Percentiles rank a stretch among this genome's conserved stretches.
Evolutionary conservation across 2,113 vertebrate genomes (phyloP).

Genomic region (Scomber colias): DNA sequence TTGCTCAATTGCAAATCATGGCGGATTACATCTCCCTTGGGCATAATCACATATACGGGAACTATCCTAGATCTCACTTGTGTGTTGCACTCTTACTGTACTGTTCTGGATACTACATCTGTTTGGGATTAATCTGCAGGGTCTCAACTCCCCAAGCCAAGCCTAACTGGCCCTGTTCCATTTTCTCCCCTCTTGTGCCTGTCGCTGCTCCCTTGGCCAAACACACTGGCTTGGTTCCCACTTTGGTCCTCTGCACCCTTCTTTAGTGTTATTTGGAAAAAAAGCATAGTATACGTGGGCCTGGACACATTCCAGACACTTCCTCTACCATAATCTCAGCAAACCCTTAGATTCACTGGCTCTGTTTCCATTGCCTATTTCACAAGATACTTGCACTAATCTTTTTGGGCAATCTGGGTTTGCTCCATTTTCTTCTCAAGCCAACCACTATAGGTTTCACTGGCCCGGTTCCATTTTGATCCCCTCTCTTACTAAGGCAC

Average conservation of each 20-base stretch:
- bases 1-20: conserved; percentile 50
- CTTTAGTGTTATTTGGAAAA: conserved; percentile 6
- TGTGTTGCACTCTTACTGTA: conserved; percentile 48
- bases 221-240: conserved; percentile 9
- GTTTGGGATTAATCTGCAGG: conserved; percentile 66
- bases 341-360: neutral
- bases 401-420: conserved; percentile 40
- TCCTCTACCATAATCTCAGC: conserved; percentile 10
- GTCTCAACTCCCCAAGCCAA: conserved; percentile 50
- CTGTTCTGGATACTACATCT: conserved; percentile 65
- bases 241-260: conserved; percentile 10
- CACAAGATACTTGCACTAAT: conserved; percentile 10
- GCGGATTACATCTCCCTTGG: conserved; percentile 66
- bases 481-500: neutral
- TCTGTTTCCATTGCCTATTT: neutral
- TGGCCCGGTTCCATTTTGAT: conserved; percentile 19
- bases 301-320: conserved; percentile 21
- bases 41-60: conserved; percentile 69
- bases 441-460: neutral
- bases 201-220: conserved; percentile 33
- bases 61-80: conserved; percentile 53
- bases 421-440: conserved; percentile 33
- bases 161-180: conserved; percentile 54
- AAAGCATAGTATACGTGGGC: neutral
- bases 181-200: conserved; percentile 23